These are phyloP conservation scores for Dinocampus coccinellae DNA, from an alignment of 2,888 invertebrate genomes.

Conservation along the genomic window DNA sequence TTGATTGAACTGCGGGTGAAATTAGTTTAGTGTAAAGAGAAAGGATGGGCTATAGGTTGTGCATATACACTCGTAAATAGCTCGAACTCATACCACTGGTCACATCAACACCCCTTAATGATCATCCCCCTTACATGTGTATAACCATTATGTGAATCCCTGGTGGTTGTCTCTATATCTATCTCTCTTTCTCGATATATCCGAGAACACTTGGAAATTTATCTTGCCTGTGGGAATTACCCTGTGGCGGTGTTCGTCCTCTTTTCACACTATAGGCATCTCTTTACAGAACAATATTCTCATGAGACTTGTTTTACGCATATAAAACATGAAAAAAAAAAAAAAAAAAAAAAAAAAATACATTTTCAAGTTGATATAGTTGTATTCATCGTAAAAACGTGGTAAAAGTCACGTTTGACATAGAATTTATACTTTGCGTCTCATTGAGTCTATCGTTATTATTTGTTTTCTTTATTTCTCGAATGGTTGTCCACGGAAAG, in stretches of 20 bases:
- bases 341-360: too few relatives aligned
- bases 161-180: slow-evolving; percentile 15
- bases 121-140: slow-evolving; percentile 33
- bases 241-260: neutral
- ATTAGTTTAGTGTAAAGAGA: slow-evolving; percentile 14
- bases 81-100: slow-evolving; percentile 12
- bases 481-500: too few relatives aligned
- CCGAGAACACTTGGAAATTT: slow-evolving; percentile 3
- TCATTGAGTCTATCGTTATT: neutral
- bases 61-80: slow-evolving; percentile 18
- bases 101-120: slow-evolving; percentile 24
- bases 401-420: neutral
- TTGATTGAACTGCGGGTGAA: neutral
- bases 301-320: slow-evolving; percentile 9
- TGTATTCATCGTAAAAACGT: neutral
- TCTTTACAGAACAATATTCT: neutral
- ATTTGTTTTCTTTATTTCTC: neutral
- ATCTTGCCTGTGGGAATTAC: slow-evolving; percentile 19
- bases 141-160: slow-evolving; percentile 29
- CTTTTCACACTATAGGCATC: neutral
- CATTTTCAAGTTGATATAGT: neutral
- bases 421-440: neutral
- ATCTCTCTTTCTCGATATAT: slow-evolving; percentile 24
- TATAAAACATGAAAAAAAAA: neutral
- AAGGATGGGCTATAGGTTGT: neutral